Evolutionary conservation across 92 coral and sea anemone species (phyloP).

Genomic region (Zoanthus gigantus): DNA sequence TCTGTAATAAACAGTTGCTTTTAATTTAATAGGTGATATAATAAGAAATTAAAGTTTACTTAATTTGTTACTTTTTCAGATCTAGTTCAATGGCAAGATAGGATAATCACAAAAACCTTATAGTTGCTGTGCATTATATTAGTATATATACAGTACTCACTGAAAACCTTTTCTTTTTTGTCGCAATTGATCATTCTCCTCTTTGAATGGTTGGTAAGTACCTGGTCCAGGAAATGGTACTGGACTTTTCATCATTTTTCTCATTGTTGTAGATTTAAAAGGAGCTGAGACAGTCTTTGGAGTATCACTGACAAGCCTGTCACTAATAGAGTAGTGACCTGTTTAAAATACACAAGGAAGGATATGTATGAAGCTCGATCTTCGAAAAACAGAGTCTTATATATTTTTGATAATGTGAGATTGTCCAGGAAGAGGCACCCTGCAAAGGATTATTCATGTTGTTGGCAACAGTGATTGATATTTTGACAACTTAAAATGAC

Average conservation of each 20-base stretch:
- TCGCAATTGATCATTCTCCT: slow-evolving; percentile 22
- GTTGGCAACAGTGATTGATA: no score
- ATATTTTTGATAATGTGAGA: background rate
- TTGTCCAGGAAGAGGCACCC: no score
- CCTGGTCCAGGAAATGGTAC: slow-evolving; percentile 95
- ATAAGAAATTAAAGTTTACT: no score
- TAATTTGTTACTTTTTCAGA: no score
- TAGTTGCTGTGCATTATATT: no score
- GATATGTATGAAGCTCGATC: no score
- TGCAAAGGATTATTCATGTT: no score
- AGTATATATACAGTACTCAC: slow-evolving; percentile 53
- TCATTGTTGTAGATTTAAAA: slow-evolving; percentile 93
- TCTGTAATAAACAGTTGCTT: no score
- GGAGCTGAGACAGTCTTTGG: slow-evolving; percentile 88
- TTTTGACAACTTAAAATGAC: no score
- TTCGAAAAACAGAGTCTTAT: background rate
- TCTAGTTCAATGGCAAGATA: no score
- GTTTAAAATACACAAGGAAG: background rate
- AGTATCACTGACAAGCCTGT: slow-evolving; percentile 73
- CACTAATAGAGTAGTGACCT: slow-evolving; percentile 92
- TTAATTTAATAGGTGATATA: no score
- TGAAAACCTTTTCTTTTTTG: slow-evolving; percentile 70
- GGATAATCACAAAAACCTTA: no score
- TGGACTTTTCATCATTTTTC: slow-evolving; percentile 94
- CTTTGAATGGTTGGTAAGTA: slow-evolving; percentile 78